Evolutionary conservation across 2,113 vertebrate genomes (phyloP).

Genomic region (Lutjanus erythropterus): DNA sequence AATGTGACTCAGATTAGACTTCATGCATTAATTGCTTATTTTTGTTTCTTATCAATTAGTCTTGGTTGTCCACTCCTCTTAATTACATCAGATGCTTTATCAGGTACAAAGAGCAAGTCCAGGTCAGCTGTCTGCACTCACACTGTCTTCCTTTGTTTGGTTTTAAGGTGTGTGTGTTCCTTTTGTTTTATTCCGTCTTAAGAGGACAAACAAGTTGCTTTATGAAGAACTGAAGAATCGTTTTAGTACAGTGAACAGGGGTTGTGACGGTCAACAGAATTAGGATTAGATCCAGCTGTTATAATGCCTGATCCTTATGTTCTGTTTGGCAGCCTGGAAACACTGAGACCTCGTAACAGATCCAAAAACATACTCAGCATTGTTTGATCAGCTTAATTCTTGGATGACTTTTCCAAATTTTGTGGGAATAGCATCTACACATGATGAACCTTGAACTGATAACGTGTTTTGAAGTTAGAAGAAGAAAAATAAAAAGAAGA

Average conservation of each 20-base stretch:
- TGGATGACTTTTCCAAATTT: neutral
- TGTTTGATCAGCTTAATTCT: neutral
- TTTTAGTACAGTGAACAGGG: neutral
- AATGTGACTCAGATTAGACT: neutral
- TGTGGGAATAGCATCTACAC: neutral
- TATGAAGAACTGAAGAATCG: neutral
- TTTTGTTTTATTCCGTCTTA: neutral
- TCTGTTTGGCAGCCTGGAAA: neutral
- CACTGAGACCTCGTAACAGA: neutral
- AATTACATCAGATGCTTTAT: slow-evolving; percentile 21
- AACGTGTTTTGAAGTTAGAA: neutral
- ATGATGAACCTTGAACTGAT: neutral
- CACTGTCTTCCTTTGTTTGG: slow-evolving; percentile 4
- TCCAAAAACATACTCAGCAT: neutral
- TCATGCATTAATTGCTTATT: neutral
- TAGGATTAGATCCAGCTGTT: neutral
- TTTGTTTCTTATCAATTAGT: neutral
- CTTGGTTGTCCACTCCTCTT: neutral
- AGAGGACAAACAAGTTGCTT: neutral
- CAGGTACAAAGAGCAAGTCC: slow-evolving; percentile 20
- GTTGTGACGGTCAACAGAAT: neutral
- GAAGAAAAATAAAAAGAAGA: neutral
- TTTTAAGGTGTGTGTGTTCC: slow-evolving; percentile 3
- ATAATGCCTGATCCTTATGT: too few species aligned
- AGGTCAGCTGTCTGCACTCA: slow-evolving; percentile 44